phyloP scores from a whole-genome alignment of 2,888 invertebrate genomes.

The Andrena dorsata region DNA sequence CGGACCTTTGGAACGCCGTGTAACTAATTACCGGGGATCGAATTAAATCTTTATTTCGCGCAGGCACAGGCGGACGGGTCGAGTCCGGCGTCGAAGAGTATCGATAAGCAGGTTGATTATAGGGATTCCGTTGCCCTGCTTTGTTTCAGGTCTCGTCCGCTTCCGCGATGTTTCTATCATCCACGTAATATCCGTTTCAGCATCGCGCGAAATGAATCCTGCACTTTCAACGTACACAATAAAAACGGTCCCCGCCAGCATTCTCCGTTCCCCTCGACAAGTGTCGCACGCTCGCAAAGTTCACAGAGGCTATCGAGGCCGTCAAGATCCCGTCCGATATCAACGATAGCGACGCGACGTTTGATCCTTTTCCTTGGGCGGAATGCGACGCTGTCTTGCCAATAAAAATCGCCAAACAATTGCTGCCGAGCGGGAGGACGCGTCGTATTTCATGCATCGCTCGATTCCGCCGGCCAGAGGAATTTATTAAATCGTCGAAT shows the following conservation, averaged over 20 bases:
- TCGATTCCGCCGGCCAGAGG: constrained; percentile 20
- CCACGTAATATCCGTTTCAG: too few species aligned
- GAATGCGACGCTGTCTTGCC: background rate
- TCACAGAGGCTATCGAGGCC: too few species aligned
- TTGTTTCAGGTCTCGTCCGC: too few species aligned
- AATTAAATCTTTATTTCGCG: constrained; percentile 54
- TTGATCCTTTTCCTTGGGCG: background rate
- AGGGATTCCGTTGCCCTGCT: constrained; percentile 1
- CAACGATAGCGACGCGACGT: background rate
- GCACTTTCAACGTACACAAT: too few species aligned
- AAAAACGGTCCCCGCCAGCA: too few species aligned
- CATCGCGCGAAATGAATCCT: too few species aligned
- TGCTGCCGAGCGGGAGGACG: background rate
- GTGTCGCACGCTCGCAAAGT: too few species aligned
- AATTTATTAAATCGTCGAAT: constrained; percentile 50
- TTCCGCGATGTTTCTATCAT: too few species aligned
- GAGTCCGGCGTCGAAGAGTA: constrained; percentile 41
- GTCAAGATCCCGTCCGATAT: too few species aligned
- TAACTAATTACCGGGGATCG: constrained; percentile 57
- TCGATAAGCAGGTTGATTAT: constrained; percentile 46
- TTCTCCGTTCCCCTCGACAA: too few species aligned
- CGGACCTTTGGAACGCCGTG: constrained; percentile 13
- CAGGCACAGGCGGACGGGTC: background rate
- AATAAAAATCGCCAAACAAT: constrained; percentile 43
- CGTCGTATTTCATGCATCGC: constrained; percentile 27